Conservation (phyloP, 2,113 vertebrate genomes). For the Daboia siamensis region DNA sequence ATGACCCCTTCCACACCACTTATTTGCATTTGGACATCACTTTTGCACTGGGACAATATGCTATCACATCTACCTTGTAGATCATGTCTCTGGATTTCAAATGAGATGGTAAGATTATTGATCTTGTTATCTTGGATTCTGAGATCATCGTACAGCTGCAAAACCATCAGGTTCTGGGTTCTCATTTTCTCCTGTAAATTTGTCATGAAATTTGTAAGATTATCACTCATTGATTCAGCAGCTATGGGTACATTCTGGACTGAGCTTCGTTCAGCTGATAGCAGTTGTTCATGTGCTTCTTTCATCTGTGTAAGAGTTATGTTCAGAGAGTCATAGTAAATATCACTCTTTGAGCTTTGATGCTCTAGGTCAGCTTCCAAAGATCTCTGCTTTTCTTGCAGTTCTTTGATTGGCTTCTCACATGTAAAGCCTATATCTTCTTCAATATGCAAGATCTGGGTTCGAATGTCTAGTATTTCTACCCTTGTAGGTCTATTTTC, state of each 20-base stretch:
- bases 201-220: slow-evolving; percentile 59
- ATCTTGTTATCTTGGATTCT: slow-evolving; percentile 70
- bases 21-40: slow-evolving; percentile 65
- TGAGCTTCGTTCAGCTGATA: slow-evolving; percentile 42
- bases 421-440: slow-evolving; percentile 64
- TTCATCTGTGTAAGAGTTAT: slow-evolving; percentile 69
- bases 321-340: slow-evolving; percentile 71
- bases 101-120: slow-evolving; percentile 65
- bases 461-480: slow-evolving; percentile 69
- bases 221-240: slow-evolving; percentile 30
- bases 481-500: slow-evolving; percentile 47
- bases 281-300: slow-evolving; percentile 56
- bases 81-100: slow-evolving; percentile 63
- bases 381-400: slow-evolving; percentile 66
- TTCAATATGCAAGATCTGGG: slow-evolving; percentile 57
- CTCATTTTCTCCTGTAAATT: slow-evolving; percentile 65
- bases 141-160: slow-evolving; percentile 67
- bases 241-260: slow-evolving; percentile 23
- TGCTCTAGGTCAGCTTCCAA: slow-evolving; percentile 62
- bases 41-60: slow-evolving; percentile 64
- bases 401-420: slow-evolving; percentile 64
- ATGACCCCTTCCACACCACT: slow-evolving; percentile 62
- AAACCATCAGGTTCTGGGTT: slow-evolving; percentile 67
- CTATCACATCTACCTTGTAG: slow-evolving; percentile 63
- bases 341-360: slow-evolving; percentile 53